Conservation (phyloP, 2,113 vertebrate genomes). For the Chionomys nivalis region DNA sequence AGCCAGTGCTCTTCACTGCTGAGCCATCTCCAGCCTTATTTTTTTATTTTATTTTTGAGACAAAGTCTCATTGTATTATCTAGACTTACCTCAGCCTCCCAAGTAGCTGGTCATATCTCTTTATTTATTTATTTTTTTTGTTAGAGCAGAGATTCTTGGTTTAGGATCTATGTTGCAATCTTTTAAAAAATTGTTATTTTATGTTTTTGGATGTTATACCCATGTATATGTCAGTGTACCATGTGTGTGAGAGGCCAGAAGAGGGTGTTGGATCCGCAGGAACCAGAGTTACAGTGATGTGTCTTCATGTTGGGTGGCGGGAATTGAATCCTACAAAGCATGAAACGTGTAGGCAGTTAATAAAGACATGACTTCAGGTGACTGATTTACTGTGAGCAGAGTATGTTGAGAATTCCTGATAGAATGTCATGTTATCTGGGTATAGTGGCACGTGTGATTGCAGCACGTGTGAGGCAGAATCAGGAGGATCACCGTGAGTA, state of each 20-base stretch:
- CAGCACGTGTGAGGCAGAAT: background rate
- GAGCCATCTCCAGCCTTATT: background rate
- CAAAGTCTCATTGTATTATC: background rate
- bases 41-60: constrained; percentile 2
- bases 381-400: constrained; percentile 40
- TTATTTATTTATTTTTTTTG: background rate
- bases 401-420: constrained; percentile 7
- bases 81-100: background rate
- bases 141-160: constrained; percentile 34
- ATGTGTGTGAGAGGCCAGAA: background rate
- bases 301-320: background rate
- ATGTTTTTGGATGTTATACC: background rate
- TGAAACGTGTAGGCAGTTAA: constrained; percentile 16
- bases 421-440: background rate
- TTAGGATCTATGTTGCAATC: background rate
- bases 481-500: background rate
- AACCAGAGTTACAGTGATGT: background rate
- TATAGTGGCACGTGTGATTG: background rate
- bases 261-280: background rate
- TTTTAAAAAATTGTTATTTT: background rate
- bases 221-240: background rate
- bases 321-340: background rate
- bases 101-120: background rate
- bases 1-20: background rate
- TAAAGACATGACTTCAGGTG: constrained; percentile 42